Base-by-base conservation (phyloP, 2,797 vertebrate species). In the Microchirus variegatus region DNA sequence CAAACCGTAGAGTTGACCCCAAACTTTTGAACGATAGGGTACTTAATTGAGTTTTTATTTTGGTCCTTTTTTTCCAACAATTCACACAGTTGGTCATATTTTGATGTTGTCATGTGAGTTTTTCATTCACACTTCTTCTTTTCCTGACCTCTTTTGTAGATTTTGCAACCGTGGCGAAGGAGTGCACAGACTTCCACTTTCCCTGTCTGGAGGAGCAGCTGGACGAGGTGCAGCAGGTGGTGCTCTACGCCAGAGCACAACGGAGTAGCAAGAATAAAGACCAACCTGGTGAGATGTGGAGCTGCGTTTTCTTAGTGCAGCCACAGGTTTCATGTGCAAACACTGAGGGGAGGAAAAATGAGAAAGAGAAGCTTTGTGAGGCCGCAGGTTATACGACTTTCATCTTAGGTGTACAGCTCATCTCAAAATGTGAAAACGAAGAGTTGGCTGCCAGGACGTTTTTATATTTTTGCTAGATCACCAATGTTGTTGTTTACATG, bases 141-240 rank as follows among this genome's bases (percentile, higher is more conserved):
- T 43, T 12, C 19, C 5, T 56, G 19, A 4, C 36, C 17, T 66
- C 1, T 46, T 60, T 31, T 73, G 5, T 84, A 99, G 97, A 98
- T 86, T 99, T 99, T 89, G 94, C 97, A 61, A 99, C 96, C 0
- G 95, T 98, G 78, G 96, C 95, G 38, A 95, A 97, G 83, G 97
- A 99, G 83, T 98, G 97, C 68, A 98, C 97, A 0, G 97, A 99
- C 75, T 99, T 99, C 89, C 97, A 99, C 86, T 99, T 99, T 70
- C 93, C 90, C 12, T 91, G 92, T 46, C 92, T 99, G 82, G 95
- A 97, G 72, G 94, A 95, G 79, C 97, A 99, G 84, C 92, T 99
- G 84, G 95, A 98, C 70, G 89, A 96, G 75, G 93, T 97, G 80
- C 97, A 99, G 90, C 96, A 97, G 90, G 94, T 97, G 87, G 93